Percentiles rank a stretch among this genome's conserved stretches.
phyloP scores from a whole-genome alignment of 2,888 invertebrate species.

The Cerastis leucographa region DNA sequence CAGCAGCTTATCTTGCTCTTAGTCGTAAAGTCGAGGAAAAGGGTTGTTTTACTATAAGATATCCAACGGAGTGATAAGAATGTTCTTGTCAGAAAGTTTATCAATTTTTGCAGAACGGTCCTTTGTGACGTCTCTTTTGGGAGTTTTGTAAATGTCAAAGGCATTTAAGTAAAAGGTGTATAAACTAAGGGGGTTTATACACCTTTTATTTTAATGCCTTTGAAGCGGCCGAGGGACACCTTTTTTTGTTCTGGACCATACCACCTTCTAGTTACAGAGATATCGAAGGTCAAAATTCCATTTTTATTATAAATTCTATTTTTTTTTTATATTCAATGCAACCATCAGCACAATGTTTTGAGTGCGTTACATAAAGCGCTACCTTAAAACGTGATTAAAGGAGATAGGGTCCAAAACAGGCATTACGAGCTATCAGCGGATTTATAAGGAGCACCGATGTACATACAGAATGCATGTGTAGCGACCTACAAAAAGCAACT shows the following conservation, averaged over 20 bases:
- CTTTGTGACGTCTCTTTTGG: conserved; percentile 18
- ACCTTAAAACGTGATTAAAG: neutral
- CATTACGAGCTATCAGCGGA: no score
- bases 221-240: neutral
- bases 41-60: conserved; percentile 43
- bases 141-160: conserved; percentile 1
- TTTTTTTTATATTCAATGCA: neutral
- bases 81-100: conserved; percentile 38
- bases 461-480: no score
- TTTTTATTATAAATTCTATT: neutral
- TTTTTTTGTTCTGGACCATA: neutral
- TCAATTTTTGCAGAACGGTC: conserved; percentile 4
- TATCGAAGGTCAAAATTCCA: neutral
- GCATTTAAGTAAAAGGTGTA: conserved; percentile 2
- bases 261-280: neutral
- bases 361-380: neutral
- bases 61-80: conserved; percentile 33
- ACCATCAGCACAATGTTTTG: neutral
- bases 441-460: no score
- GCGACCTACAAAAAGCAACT: no score
- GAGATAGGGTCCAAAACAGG: no score
- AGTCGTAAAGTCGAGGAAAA: conserved; percentile 39
- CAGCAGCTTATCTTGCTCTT: conserved; percentile 36
- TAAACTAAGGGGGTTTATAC: no score
- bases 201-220: no score